Base-by-base conservation (phyloP, 2,888 invertebrate genomes). In the Amaurobius ferox region DNA sequence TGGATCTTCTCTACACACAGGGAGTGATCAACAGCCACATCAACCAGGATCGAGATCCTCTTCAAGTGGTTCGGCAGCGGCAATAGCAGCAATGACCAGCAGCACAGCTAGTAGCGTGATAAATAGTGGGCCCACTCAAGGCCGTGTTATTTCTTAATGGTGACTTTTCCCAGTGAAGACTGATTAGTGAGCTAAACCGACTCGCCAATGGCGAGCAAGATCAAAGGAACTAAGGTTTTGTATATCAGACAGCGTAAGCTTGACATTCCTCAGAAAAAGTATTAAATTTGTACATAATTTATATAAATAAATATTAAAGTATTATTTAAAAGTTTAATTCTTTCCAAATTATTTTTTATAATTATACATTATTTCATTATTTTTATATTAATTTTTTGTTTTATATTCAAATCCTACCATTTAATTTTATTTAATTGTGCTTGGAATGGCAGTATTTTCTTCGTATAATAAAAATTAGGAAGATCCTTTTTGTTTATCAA, bases 41-140 rank as follows among this genome's bases (percentile, higher is more conserved):
- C 70, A 19, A 23, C 67, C 48, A 35, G 78, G 23, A 44, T 72
- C 72, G 2, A 48, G 70, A 7, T 44, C 72, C 19, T 62, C 79
- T 11, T 44, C 74, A 3, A 68, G 62, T 40, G 74, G 79, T 29
- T 83, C 79, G 0, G 79, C 87, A 1, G 79, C 87, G n/a, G 87
- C 87, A 26, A 87, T 87, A n/a, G 87, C 80, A 11, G 86, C 86
- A 9, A 79, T 86, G 86, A 68, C 86, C 28, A 71, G 72, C 66
- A 68, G 74, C 19, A 23, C 86, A 44, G 66, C 86, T 11, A 77
- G 70, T 35, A 86, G 86, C 64, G 86, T 79, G 66, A 71, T 79
- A 39, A 86, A 74, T 71, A 79, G 66, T 40, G 71, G 64, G 23
- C 79, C 74, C 16, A 74, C 70, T 48, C 74, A 79, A 35, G 86